Percentiles rank a stretch among this genome's conserved stretches.
Evolutionary conservation across 2,797 vertebrate genomes (phyloP).

Genomic region (Sebastes cheni): DNA sequence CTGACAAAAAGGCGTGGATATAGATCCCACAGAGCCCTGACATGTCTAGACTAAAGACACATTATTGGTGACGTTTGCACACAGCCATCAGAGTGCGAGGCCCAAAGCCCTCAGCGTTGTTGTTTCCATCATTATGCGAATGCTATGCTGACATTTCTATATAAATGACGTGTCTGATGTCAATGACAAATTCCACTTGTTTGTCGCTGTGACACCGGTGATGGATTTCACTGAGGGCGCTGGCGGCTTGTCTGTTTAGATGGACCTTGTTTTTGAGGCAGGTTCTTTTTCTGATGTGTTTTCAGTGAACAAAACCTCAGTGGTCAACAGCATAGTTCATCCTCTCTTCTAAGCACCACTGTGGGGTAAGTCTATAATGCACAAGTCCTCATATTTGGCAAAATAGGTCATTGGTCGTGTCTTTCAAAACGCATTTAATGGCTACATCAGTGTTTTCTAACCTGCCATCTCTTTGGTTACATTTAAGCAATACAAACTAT

Average conservation of each 20-base stretch:
- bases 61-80: conserved; percentile 76
- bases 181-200: conserved; percentile 74
- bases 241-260: conserved; percentile 58
- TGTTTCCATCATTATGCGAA: conserved; percentile 80
- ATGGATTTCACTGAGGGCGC: conserved; percentile 58
- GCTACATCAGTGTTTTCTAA: background rate
- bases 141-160: conserved; percentile 76
- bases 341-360: background rate
- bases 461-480: background rate
- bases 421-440: background rate
- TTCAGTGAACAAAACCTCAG: conserved; percentile 25
- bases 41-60: conserved; percentile 75
- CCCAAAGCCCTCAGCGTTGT: conserved; percentile 66
- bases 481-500: background rate
- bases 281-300: conserved; percentile 33
- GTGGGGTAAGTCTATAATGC: background rate
- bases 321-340: conserved; percentile 31
- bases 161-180: conserved; percentile 75
- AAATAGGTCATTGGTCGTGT: background rate
- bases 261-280: conserved; percentile 44
- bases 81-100: conserved; percentile 63
- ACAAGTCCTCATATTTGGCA: background rate
- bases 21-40: conserved; percentile 72
- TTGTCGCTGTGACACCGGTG: conserved; percentile 56
- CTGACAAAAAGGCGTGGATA: conserved; percentile 78